Percentiles rank a stretch among this genome's conserved stretches.
phyloP scores from a whole-genome alignment of 2,888 invertebrate species.

The Masnerella sp. region DNA sequence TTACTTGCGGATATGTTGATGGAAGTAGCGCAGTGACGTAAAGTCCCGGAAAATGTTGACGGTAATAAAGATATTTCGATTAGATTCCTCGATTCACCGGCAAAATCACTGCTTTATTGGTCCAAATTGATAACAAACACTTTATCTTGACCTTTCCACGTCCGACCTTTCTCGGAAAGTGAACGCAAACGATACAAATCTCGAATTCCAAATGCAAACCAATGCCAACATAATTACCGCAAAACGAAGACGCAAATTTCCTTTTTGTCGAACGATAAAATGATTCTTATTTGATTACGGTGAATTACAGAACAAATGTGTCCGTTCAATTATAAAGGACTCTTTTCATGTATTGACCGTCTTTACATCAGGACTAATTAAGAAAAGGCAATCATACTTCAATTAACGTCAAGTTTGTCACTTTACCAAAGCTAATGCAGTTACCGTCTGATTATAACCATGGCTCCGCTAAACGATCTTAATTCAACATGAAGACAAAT shows the following conservation, averaged over 20 bases:
- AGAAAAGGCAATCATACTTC: conserved; percentile 1
- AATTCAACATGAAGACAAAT: too few relatives aligned
- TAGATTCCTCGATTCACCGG: conserved; percentile 1
- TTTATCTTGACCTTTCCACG: too few relatives aligned
- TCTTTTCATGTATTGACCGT: neutral
- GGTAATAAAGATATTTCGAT: conserved; percentile 8
- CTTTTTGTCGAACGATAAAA: too few relatives aligned
- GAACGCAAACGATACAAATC: too few relatives aligned
- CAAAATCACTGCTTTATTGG: neutral
- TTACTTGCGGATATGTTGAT: conserved; percentile 8
- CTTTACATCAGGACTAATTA: neutral
- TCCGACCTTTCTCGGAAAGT: too few relatives aligned
- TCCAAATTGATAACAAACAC: neutral
- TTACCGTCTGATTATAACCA: too few relatives aligned
- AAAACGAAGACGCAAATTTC: too few relatives aligned
- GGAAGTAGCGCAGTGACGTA: conserved; percentile 10
- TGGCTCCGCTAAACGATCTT: too few relatives aligned
- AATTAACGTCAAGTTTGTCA: conserved; percentile 12
- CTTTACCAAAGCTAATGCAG: conserved; percentile 1
- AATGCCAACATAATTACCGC: too few relatives aligned
- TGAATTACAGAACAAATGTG: too few relatives aligned
- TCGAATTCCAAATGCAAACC: too few relatives aligned
- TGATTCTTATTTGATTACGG: too few relatives aligned
- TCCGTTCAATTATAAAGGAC: neutral
- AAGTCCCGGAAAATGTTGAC: conserved; percentile 9